Evolutionary conservation across 2,797 vertebrate genomes (phyloP).

Genomic region (Mormyrus proboscirostris): DNA sequence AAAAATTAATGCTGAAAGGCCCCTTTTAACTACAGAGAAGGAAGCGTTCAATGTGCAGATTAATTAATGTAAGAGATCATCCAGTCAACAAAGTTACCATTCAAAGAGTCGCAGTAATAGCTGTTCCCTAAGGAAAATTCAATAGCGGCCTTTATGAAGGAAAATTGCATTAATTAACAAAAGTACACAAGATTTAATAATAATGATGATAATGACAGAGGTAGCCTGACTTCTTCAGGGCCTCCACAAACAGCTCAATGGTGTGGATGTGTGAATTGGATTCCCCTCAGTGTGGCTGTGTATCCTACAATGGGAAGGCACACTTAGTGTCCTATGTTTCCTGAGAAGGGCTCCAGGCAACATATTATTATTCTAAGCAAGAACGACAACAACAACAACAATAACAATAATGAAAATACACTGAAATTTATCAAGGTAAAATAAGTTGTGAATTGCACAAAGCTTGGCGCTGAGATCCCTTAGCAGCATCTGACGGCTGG

Average conservation of each 20-base stretch:
- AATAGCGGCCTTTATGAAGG: background rate
- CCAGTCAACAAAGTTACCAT: background rate
- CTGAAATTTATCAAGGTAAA: background rate
- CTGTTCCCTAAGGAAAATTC: constrained; percentile 25
- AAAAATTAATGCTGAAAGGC: background rate
- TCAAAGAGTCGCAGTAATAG: constrained; percentile 14
- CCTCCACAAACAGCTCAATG: background rate
- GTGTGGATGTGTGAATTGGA: background rate
- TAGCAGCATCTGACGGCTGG: background rate
- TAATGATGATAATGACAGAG: background rate
- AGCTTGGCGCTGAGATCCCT: background rate
- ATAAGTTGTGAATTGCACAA: background rate
- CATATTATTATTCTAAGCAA: background rate
- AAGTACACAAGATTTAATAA: constrained; percentile 13
- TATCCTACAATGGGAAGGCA: background rate
- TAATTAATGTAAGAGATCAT: constrained; percentile 9
- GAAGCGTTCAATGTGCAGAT: background rate
- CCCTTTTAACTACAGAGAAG: background rate
- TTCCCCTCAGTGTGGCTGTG: background rate
- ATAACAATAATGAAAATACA: background rate
- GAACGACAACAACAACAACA: background rate
- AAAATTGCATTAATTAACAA: constrained; percentile 33
- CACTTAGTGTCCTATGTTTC: background rate
- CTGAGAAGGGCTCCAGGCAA: background rate
- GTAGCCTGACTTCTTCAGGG: background rate